phyloP scores from a whole-genome alignment of 1,140 invertebrate genomes.

The Homalodisca vitripennis region DNA sequence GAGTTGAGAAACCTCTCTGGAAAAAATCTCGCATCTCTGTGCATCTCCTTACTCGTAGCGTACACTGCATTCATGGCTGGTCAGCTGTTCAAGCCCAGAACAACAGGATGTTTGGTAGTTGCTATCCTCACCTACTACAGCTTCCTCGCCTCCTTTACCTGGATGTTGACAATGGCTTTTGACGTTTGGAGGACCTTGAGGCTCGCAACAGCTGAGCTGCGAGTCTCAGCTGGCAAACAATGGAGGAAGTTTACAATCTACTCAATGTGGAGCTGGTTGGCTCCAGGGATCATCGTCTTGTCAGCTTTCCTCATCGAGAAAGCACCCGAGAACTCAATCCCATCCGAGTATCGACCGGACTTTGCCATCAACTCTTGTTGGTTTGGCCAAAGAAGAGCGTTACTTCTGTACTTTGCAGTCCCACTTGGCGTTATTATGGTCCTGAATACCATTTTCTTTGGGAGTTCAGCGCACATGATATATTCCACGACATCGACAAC shows the following conservation, averaged over 20 bases:
- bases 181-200: slow-evolving; percentile 57
- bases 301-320: slow-evolving; percentile 53
- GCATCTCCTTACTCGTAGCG: slow-evolving; percentile 50
- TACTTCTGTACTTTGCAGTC: slow-evolving; percentile 55
- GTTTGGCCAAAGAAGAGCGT: slow-evolving; percentile 53
- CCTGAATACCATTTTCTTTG: slow-evolving; percentile 55
- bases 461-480: slow-evolving; percentile 54
- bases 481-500: slow-evolving; percentile 48
- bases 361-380: slow-evolving; percentile 55
- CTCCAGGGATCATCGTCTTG: slow-evolving; percentile 52
- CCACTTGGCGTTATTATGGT: slow-evolving; percentile 53
- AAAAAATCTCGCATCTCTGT: slow-evolving; percentile 54
- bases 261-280: slow-evolving; percentile 55
- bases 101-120: slow-evolving; percentile 45
- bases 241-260: slow-evolving; percentile 53
- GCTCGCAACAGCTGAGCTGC: slow-evolving; percentile 52
- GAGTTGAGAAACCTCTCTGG: slow-evolving; percentile 55
- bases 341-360: slow-evolving; percentile 47
- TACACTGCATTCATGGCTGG: slow-evolving; percentile 52
- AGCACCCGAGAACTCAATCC: slow-evolving; percentile 44
- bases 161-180: slow-evolving; percentile 61
- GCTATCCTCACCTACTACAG: slow-evolving; percentile 54
- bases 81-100: slow-evolving; percentile 39
- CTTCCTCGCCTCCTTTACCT: slow-evolving; percentile 58
- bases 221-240: slow-evolving; percentile 49